Evolutionary conservation across 2,113 vertebrate species (phyloP).

Genomic region (Oxyruncus cristatus): DNA sequence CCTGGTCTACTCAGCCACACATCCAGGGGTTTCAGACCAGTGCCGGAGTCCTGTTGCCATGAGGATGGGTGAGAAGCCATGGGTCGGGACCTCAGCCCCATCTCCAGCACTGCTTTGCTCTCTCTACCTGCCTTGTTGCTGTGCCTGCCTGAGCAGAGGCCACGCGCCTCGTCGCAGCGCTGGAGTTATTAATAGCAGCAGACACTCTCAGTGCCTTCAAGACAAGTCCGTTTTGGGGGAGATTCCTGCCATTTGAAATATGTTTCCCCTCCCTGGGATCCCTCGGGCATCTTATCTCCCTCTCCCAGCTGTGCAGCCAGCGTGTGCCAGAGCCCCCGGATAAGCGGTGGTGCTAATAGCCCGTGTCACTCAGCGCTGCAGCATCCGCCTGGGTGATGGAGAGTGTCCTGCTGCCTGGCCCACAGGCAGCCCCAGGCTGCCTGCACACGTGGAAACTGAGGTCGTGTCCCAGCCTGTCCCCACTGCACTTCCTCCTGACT

Average conservation of each 20-base stretch:
- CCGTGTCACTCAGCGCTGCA: rapidly evolving
- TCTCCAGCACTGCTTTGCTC: background rate
- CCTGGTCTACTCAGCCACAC: no score
- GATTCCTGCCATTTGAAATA: background rate
- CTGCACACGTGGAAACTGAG: background rate
- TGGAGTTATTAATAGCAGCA: background rate
- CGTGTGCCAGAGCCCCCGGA: rapidly evolving
- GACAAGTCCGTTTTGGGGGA: background rate
- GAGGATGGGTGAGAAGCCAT: rapidly evolving
- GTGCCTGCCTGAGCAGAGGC: rapidly evolving
- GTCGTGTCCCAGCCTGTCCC: background rate
- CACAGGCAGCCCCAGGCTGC: background rate
- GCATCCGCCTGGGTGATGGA: background rate
- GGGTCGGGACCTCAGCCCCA: background rate
- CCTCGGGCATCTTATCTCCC: background rate
- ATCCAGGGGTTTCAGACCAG: background rate
- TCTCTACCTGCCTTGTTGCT: background rate
- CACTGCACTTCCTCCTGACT: background rate
- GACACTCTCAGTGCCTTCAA: background rate
- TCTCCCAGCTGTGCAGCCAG: background rate
- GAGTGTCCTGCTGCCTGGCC: background rate
- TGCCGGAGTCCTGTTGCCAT: rapidly evolving
- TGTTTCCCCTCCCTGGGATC: background rate
- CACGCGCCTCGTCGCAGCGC: rapidly evolving
- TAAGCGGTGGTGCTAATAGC: background rate